Evolutionary conservation across 2,113 vertebrate species (phyloP), one percentile per base, ranked within the genome.

Genomic region (Gracilinanus agilis): DNA sequence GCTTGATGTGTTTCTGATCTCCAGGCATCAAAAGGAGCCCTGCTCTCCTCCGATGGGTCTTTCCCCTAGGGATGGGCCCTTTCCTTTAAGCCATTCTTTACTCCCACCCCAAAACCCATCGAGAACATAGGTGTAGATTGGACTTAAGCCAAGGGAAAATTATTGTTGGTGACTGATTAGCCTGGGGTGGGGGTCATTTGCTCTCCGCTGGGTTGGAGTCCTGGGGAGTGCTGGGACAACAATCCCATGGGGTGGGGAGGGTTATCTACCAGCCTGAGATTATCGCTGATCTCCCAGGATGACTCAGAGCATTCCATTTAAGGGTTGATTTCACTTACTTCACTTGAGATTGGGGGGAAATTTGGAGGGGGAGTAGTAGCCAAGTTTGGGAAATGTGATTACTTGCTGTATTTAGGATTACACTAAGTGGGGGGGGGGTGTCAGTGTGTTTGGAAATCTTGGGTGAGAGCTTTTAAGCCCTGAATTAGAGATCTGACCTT

Each of bases 1-100:
- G 97, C 95, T 92, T 97, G 89, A 53, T n/a, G 92, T 89, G 88
- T 93, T 91, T 55, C 27, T 21, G 55, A 92, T 89, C 94, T 93
- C 90, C 92, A n/a, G 92, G 93, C 95, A 90, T 91, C 75, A 24
- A 83, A 49, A 91, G 90, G 53, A 88, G 54, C 58, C 27, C 27
- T 53, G 24, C 44, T 90, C 44, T 53, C 44, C 27, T 53, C 89
- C n/a, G 0, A 23, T 44, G 34, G 58, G 54, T 83, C 67, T 83
- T 40, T 95, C 90, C 92, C 91, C 89, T 27, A 55, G 95, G 96
- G 96, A 83, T 13, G 16, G 29, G 56, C 55, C 58, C 89, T 25
- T 90, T 12, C 55, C 21, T 88, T 54, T 55, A 1, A 44, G 55
- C 34, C 55, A n/a, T 91, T 94, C 55, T 55, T 24, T 93, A 29